Percentiles rank a stretch among this genome's conserved stretches.
Evolutionary conservation across 2,113 vertebrate species (phyloP).

Genomic region (Brienomyrus longianalis): DNA sequence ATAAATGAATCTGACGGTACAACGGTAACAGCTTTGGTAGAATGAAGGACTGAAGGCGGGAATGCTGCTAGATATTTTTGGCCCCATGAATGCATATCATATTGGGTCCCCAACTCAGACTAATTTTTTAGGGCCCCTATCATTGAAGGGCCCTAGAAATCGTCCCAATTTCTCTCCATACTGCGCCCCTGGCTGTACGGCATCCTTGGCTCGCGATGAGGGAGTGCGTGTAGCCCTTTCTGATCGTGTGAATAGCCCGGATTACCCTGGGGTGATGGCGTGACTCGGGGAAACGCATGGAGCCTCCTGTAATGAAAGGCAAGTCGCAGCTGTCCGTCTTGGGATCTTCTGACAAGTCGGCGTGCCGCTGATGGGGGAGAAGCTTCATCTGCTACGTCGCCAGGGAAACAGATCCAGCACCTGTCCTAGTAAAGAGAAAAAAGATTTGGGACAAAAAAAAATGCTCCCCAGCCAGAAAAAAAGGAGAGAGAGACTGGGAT

Average conservation of each 20-base stretch:
- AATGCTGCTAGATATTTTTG: background rate
- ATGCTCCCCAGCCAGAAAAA: background rate
- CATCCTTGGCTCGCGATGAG: background rate
- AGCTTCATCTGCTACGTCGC: background rate
- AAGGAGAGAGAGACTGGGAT: background rate
- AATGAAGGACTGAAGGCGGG: background rate
- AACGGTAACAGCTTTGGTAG: background rate
- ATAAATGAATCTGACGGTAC: background rate
- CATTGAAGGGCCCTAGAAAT: background rate
- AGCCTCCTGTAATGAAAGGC: background rate
- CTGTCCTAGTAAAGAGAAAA: constrained; percentile 5
- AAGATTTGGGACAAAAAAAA: constrained; percentile 8
- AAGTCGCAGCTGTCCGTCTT: background rate
- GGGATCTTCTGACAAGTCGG: background rate
- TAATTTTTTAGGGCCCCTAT: background rate
- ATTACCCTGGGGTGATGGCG: background rate
- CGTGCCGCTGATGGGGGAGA: background rate
- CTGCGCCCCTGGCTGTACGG: background rate
- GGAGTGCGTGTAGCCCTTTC: background rate
- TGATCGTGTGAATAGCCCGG: background rate
- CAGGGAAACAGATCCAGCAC: background rate
- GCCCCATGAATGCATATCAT: background rate
- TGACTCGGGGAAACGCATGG: background rate
- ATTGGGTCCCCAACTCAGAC: background rate
- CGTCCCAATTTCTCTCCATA: background rate